A percentile compares a stretch with the other conserved stretches of the same genome.
These are phyloP conservation scores for Acleris holmiana DNA, from an alignment of 2,888 invertebrate species.

Conservation along the genomic window DNA sequence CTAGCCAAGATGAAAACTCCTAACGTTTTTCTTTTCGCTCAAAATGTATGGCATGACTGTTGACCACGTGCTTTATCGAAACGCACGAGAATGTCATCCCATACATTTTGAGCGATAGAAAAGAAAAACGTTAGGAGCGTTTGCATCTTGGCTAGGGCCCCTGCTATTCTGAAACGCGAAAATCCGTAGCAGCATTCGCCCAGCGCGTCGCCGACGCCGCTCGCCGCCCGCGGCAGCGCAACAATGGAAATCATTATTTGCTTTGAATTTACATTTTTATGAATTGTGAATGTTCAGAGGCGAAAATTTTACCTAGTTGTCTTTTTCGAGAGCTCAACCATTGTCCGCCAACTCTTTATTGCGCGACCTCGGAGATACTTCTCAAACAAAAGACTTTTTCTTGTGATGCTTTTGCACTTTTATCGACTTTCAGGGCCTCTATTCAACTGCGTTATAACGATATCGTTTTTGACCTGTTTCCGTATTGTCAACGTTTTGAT, in stretches of 20 bases:
- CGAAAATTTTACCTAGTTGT: constrained; percentile 20
- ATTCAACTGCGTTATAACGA: too few relatives aligned
- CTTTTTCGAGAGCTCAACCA: constrained; percentile 23
- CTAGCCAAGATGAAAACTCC: too few relatives aligned
- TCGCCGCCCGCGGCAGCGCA: neutral
- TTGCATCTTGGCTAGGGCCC: too few relatives aligned
- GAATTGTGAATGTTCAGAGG: constrained; percentile 21
- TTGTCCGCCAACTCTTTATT: constrained; percentile 29
- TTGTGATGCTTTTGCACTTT: constrained; percentile 18
- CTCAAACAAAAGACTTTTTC: constrained; percentile 24
- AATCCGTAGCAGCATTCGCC: neutral
- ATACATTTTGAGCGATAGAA: too few relatives aligned
- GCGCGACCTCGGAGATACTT: constrained; percentile 19
- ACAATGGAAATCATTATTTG: constrained; percentile 29
- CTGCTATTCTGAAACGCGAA: neutral
- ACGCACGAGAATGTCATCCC: too few relatives aligned
- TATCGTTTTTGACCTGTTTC: too few relatives aligned
- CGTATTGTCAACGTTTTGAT: too few relatives aligned
- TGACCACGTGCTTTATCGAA: too few relatives aligned
- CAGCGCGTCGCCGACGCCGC: neutral
- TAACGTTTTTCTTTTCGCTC: too few relatives aligned
- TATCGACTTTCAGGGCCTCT: constrained; percentile 12
- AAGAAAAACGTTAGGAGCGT: too few relatives aligned
- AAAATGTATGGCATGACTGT: too few relatives aligned
- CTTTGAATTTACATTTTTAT: constrained; percentile 27